Evolutionary conservation across 2,113 vertebrate species (phyloP).

Genomic region (Colinus virginianus): DNA sequence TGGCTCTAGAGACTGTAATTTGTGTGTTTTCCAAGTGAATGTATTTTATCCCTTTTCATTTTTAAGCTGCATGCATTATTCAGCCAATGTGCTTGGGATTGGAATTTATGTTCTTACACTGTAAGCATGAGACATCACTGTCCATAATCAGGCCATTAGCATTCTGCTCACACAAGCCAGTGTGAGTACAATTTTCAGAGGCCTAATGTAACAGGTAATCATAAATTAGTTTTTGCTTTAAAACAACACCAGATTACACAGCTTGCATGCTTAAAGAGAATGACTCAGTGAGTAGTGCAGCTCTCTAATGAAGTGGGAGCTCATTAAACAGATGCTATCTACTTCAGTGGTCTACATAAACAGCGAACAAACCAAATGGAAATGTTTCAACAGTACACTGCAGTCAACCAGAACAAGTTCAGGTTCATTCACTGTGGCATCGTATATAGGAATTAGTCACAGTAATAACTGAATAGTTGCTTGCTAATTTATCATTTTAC

Average conservation of each 20-base stretch:
- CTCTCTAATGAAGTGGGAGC: conserved; percentile 80
- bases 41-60: conserved; percentile 22
- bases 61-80: conserved; percentile 48
- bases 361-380: conserved; percentile 78
- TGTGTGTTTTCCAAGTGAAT: conserved; percentile 45
- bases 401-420: conserved; percentile 81
- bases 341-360: conserved; percentile 69
- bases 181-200: conserved; percentile 81
- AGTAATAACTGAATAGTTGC: conserved; percentile 80
- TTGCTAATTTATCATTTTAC: conserved; percentile 82
- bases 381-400: conserved; percentile 75
- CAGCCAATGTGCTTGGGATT: conserved; percentile 42
- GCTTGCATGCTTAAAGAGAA: conserved; percentile 77
- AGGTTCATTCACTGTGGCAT: conserved; percentile 79
- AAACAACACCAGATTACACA: conserved; percentile 74
- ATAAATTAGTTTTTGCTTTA: conserved; percentile 88
- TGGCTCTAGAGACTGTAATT: conserved; percentile 1
- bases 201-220: conserved; percentile 86
- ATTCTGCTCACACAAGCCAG: conserved; percentile 73
- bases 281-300: conserved; percentile 63
- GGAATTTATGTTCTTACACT: conserved; percentile 72
- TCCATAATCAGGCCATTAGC: conserved; percentile 78
- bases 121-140: conserved; percentile 54
- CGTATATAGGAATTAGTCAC: conserved; percentile 78
- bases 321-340: conserved; percentile 83